phyloP scores from a whole-genome alignment of 2,888 invertebrate genomes.

The Hirudinaria manillensis region DNA sequence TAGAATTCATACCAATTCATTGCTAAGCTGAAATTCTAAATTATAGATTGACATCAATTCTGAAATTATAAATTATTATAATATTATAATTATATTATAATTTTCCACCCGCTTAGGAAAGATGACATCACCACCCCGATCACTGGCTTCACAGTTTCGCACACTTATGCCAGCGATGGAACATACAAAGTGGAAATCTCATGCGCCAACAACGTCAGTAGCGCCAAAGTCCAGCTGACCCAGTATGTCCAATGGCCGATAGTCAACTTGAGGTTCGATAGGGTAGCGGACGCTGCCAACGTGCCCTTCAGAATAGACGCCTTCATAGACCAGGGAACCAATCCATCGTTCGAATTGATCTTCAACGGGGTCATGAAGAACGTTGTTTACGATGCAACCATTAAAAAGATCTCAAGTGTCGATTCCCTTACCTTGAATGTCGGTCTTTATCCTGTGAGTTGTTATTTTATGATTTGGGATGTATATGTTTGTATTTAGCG shows the following conservation, averaged over 20 bases:
- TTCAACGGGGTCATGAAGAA: constrained; percentile 14
- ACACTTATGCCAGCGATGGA: constrained; percentile 41
- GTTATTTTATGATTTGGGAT: background rate
- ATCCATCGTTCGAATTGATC: constrained; percentile 32
- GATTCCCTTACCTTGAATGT: constrained; percentile 12
- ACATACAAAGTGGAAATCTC: constrained; percentile 42
- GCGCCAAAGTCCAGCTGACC: background rate
- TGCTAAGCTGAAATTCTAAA: background rate
- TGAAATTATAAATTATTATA: too few species aligned
- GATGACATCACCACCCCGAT: constrained; percentile 23
- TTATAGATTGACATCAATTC: too few species aligned
- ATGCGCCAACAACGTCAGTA: constrained; percentile 41
- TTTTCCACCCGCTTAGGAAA: background rate
- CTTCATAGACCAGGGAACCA: constrained; percentile 32
- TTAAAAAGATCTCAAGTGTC: constrained; percentile 9
- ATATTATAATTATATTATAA: background rate
- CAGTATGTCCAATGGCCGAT: constrained; percentile 43
- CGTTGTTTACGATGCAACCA: constrained; percentile 23
- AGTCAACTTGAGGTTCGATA: constrained; percentile 40
- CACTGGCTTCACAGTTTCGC: constrained; percentile 12
- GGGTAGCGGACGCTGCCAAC: constrained; percentile 1
- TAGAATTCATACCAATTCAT: background rate
- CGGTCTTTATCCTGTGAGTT: constrained; percentile 17
- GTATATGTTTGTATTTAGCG: background rate
- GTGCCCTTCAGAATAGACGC: constrained; percentile 26